A percentile compares a stretch with the other conserved stretches of the same genome.
phyloP scores from a whole-genome alignment of 2,113 vertebrate species.

The Amphiprion ocellaris region DNA sequence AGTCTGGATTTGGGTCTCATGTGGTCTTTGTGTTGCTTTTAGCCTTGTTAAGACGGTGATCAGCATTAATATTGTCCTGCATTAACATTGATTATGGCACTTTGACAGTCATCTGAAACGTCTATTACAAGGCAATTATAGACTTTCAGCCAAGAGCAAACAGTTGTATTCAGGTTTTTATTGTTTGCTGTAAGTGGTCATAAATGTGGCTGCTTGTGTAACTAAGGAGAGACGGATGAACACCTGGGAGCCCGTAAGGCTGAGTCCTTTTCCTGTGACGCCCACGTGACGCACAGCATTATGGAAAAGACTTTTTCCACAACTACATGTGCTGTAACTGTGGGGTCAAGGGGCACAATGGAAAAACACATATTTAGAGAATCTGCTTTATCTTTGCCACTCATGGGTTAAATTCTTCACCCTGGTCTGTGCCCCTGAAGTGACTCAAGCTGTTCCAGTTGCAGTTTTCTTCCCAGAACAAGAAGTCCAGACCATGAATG shows the following conservation, averaged over 20 bases:
- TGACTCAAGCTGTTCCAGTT: conserved; percentile 54
- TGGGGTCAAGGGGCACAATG: neutral
- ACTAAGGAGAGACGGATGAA: conserved; percentile 49
- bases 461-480: conserved; percentile 53
- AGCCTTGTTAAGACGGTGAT: conserved; percentile 10
- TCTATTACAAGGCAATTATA: conserved; percentile 56
- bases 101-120: conserved; percentile 22
- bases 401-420: conserved; percentile 40
- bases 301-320: conserved; percentile 1
- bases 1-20: neutral
- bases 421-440: conserved; percentile 39
- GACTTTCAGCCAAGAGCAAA: conserved; percentile 68
- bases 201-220: conserved; percentile 68
- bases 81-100: conserved; percentile 42
- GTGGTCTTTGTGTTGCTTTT: neutral
- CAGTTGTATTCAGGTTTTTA: conserved; percentile 65
- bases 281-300: neutral
- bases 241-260: conserved; percentile 25
- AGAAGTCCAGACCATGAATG: conserved; percentile 45
- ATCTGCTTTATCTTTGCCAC: conserved; percentile 28
- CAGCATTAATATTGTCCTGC: conserved; percentile 6
- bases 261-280: conserved; percentile 37
- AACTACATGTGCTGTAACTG: neutral
- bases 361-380: neutral
- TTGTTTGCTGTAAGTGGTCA: conserved; percentile 58